A percentile compares a stretch with the other conserved stretches of the same genome.
Conservation (phyloP, 2,797 vertebrate genomes). For the Pseudochaenichthys georgianus region DNA sequence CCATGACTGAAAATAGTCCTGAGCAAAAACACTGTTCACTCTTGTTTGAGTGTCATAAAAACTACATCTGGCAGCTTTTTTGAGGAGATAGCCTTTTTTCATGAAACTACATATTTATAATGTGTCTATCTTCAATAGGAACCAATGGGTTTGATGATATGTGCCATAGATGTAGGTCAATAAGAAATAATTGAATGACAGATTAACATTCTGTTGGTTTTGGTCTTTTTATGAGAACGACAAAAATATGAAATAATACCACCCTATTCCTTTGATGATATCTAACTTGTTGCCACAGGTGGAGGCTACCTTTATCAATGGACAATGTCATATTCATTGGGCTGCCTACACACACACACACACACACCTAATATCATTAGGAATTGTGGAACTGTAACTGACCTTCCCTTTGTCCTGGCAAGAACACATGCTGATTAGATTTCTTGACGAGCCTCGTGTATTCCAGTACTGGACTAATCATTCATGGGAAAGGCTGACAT, state of each 20-base stretch:
- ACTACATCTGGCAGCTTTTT: no score
- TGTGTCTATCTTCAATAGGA: not conserved
- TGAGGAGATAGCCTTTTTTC: not conserved
- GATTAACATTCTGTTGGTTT: not conserved
- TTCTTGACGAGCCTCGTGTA: conserved; percentile 20
- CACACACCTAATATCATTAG: not conserved
- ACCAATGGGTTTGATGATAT: not conserved
- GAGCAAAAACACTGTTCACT: not conserved
- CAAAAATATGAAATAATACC: not conserved
- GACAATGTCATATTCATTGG: not conserved
- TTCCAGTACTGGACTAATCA: conserved; percentile 14
- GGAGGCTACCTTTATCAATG: not conserved
- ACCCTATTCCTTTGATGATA: not conserved
- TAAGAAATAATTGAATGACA: not conserved
- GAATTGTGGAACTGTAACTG: not conserved
- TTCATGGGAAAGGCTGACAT: conserved; percentile 39
- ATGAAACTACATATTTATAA: not conserved
- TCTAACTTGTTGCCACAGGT: not conserved
- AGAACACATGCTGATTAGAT: not conserved
- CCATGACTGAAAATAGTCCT: not conserved
- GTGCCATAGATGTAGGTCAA: not conserved
- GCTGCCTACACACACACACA: not conserved
- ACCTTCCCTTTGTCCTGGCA: not conserved
- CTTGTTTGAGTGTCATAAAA: not conserved
- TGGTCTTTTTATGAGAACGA: not conserved